Base-by-base conservation (phyloP, 2,113 vertebrate species). In the Mellivora capensis region DNA sequence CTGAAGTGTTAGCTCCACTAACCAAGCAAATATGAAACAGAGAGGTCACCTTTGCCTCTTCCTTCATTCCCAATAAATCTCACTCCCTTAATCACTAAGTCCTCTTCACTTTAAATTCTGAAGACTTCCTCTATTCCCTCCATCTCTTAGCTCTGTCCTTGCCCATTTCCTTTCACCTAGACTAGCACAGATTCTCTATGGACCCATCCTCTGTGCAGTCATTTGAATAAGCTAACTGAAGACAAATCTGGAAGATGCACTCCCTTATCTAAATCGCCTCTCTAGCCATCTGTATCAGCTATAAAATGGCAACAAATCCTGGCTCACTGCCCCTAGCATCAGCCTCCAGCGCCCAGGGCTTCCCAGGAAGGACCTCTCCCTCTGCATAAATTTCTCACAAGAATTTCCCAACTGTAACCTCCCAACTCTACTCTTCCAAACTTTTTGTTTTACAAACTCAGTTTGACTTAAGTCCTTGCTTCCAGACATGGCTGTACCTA, bases 171-270 rank as follows among this genome's bases (percentile, higher is more conserved):
- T 44, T 86, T 44, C 31, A 64, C 15, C 89, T 49, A 23, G n/a
- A 47, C 47, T 8, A 27, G 31, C 77, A 61, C 23, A 64, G 31
- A 61, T 25, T 52, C 54, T 61, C 76, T 71, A 7, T 5, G 69
- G 69, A 74, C 62, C 69, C 76, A 79, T 62, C 29, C 57, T 79
- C 82, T 15, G 29, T 25, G 62, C 5, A 61, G 34, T 42, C 44
- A 97, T 89, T 54, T 69, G 62, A 93, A 76, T 42, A 82, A 83
- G 31, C 44, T 80, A 72, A 94, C 52, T 84, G 23, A 82, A 93
- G 42, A 44, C 76, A 54, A 90, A 87, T 77, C 57, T 93, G 62
- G 57, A 91, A 93, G 77, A 29, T 76, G 4, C 49, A 83, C 21
- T 84, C 9, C 76, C 34, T 90, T 80, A 29, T 57, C 82, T 83